Base-by-base conservation (phyloP, 2,888 invertebrate species). In the Andrena bucephala region DNA sequence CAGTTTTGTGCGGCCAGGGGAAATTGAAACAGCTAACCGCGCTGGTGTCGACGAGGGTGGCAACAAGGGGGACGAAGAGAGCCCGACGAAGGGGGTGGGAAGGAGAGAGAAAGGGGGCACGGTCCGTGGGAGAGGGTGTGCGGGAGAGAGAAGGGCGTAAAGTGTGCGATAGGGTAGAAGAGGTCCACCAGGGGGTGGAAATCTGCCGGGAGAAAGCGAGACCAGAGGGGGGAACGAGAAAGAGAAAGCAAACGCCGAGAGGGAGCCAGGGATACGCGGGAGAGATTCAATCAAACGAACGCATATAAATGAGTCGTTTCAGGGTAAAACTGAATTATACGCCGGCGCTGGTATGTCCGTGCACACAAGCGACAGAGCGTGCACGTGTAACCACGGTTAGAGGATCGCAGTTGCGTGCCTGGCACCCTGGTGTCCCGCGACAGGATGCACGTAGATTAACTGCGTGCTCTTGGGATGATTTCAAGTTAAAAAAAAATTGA, bases 231-330 rank as follows among this genome's bases (percentile, higher is more conserved):
- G 76, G 65, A 71, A 66, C 50, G 78, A 52, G 59, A 60, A 59
- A 69, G 60, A 60, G 67, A 63, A 75, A 76, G 62, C 69, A 42
- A 72, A 74, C 36, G 63, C 50, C 67, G 79, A 74, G 86, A 78
- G 85, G 63, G 81, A 78, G 83, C 52, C 65, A 71, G 84, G 63
- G 70, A 75, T 79, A 73, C 80, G 84, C 87, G 86, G 83, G 85
- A 85, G 87, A 92, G 92, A 92, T 92, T 92, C 92, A 92, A 92
- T 93, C 92, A 93, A 92, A 92, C 92, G 92, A 92, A 92, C 93
- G 92, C 93, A 92, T 93, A 93, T 92, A 92, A 92, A 93, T 93
- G 93, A 93, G 92, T 92, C 92, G 92, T 93, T 92, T 93, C 91
- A 90, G 92, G 87, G 89, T 89, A 91, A 92, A 93, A 92, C 91